These are phyloP conservation scores for Drosophila orena DNA, from an alignment of 1,140 invertebrate species.

Conservation along the genomic window DNA sequence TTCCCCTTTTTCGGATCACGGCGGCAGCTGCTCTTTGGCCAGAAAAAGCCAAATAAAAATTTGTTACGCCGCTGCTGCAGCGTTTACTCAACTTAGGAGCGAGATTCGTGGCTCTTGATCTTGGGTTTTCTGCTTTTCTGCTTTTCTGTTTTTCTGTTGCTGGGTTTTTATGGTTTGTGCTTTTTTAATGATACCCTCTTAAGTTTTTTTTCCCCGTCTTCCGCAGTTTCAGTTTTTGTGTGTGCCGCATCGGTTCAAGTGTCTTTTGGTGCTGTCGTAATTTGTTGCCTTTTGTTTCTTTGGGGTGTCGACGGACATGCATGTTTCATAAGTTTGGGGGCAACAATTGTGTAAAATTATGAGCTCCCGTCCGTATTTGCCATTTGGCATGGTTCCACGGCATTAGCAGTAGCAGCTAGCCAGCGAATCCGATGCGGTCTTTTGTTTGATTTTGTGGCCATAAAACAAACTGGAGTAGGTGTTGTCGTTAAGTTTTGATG, in stretches of 20 bases:
- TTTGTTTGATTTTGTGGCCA: conserved; percentile 49
- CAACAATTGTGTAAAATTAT: conserved; percentile 78
- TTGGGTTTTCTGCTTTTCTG: too few relatives aligned
- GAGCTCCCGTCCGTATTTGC: conserved; percentile 68
- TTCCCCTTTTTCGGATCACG: conserved; percentile 18
- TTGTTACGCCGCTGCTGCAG: conserved; percentile 73
- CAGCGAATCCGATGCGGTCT: conserved; percentile 22
- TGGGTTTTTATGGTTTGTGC: conserved; percentile 45
- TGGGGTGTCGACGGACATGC: conserved; percentile 38
- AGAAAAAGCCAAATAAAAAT: conserved; percentile 74
- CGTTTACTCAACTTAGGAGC: conserved; percentile 37
- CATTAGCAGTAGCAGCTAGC: conserved; percentile 9
- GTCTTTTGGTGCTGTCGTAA: conserved; percentile 64
- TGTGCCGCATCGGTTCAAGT: conserved; percentile 21
- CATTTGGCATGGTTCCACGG: conserved; percentile 71
- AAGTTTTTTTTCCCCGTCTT: conserved; percentile 27
- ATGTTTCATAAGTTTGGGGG: conserved; percentile 61
- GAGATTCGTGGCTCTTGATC: conserved; percentile 55
- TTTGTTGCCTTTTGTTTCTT: conserved; percentile 38
- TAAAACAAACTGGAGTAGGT: conserved; percentile 78
- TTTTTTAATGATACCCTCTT: conserved; percentile 70
- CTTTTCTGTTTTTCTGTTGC: conserved; percentile 40
- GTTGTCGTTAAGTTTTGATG: conserved; percentile 80
- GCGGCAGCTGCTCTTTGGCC: conserved; percentile 45
- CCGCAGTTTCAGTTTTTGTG: conserved; percentile 8